phyloP scores from a whole-genome alignment of 2,113 vertebrate genomes.

The Cyprinodon tularosa region DNA sequence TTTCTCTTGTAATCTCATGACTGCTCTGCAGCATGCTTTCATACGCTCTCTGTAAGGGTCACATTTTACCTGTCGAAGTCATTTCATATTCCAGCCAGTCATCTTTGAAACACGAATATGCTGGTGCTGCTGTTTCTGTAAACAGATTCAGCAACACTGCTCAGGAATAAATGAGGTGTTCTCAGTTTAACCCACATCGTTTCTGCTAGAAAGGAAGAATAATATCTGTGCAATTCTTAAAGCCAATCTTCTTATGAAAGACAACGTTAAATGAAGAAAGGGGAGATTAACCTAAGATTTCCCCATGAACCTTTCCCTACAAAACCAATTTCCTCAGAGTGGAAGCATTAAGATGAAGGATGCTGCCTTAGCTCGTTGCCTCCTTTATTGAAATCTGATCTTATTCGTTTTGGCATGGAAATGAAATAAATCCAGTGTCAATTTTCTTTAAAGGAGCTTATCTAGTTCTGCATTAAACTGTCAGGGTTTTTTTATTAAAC shows the following conservation, averaged over 20 bases:
- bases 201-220: slow-evolving; percentile 3
- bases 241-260: neutral
- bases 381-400: slow-evolving; percentile 10
- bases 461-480: neutral
- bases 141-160: neutral
- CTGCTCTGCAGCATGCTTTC: no score
- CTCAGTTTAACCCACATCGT: neutral
- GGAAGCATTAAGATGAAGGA: slow-evolving; percentile 12
- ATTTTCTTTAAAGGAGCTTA: slow-evolving; percentile 4
- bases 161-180: slow-evolving; percentile 1
- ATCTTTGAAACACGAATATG: neutral
- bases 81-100: neutral
- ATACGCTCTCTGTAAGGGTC: no score
- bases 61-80: neutral
- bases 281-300: neutral
- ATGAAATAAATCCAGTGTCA: slow-evolving; percentile 23
- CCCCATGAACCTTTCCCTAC: neutral
- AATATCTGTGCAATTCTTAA: neutral
- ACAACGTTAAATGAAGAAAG: neutral
- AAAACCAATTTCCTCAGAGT: slow-evolving; percentile 22
- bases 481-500: neutral
- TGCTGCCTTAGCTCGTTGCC: slow-evolving; percentile 10
- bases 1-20: no score
- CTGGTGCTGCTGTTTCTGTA: neutral
- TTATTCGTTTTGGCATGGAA: neutral